Percentiles rank a stretch among this genome's conserved stretches.
These are phyloP conservation scores for Halcyon smyrnensis DNA, from an alignment of 2,797 vertebrate genomes.

Conservation along the genomic window DNA sequence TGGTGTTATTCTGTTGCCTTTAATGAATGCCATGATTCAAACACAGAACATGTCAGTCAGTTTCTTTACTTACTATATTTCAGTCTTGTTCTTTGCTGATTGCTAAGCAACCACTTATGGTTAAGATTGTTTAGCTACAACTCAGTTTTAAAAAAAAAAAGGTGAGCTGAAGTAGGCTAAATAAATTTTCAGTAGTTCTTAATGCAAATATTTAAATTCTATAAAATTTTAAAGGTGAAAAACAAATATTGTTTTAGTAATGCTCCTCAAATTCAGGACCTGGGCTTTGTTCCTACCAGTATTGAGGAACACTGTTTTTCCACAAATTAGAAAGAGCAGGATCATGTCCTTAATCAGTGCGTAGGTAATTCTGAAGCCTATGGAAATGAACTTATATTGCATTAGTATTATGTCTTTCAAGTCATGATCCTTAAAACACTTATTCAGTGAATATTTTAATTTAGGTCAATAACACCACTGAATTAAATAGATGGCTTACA, in stretches of 20 bases:
- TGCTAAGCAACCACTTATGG: conserved; percentile 66
- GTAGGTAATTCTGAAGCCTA: background rate
- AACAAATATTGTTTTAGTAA: background rate
- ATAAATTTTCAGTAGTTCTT: conserved; percentile 18
- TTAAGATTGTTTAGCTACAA: conserved; percentile 30
- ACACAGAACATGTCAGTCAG: conserved; percentile 24
- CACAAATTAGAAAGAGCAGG: background rate
- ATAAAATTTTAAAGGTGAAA: conserved; percentile 19
- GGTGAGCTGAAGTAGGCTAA: conserved; percentile 13
- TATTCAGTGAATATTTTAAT: background rate
- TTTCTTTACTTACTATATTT: conserved; percentile 63
- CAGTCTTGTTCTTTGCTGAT: conserved; percentile 53
- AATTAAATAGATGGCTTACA: background rate
- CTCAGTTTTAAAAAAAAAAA: background rate
- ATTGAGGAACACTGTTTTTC: background rate
- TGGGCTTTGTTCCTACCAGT: background rate
- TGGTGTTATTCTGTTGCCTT: conserved; percentile 7
- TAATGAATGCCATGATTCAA: conserved; percentile 49
- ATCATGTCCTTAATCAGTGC: background rate
- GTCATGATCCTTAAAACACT: background rate
- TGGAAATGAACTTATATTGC: background rate
- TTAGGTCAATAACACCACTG: background rate
- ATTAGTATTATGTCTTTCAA: background rate
- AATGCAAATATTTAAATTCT: conserved; percentile 14
- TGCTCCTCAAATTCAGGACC: background rate